Percentiles rank a stretch among this genome's conserved stretches.
phyloP scores from a whole-genome alignment of 2,797 vertebrate genomes.

The Acanthornis magna region DNA sequence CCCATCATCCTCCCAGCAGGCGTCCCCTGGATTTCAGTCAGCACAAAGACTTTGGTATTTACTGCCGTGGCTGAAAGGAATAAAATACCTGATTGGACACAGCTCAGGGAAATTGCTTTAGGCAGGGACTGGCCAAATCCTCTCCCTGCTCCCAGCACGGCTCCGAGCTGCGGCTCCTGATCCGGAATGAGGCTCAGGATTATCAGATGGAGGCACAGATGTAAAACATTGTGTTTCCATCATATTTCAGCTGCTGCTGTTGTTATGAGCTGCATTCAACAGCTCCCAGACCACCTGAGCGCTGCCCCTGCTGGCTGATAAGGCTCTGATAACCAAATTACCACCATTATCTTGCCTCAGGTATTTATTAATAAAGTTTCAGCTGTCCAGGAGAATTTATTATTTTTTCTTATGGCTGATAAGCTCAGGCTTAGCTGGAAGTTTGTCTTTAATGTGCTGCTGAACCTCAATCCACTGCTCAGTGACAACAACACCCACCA shows the following conservation, averaged over 20 bases:
- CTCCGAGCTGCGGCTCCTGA: not conserved
- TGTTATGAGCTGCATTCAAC: not conserved
- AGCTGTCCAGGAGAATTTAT: not conserved
- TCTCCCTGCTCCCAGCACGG: not conserved
- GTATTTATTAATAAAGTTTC: not conserved
- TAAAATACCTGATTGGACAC: not conserved
- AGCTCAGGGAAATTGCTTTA: not conserved
- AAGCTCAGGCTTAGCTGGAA: not conserved
- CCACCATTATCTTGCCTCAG: too few relatives aligned
- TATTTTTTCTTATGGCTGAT: not conserved
- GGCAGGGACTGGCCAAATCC: not conserved
- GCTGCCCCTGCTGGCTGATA: not conserved
- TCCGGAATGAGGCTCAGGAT: not conserved
- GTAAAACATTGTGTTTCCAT: not conserved
- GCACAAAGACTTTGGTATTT: not conserved
- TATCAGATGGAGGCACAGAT: not conserved
- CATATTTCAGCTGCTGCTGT: not conserved
- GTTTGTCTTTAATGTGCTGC: not conserved
- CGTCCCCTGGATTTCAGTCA: rapidly evolving
- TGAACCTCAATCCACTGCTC: not conserved
- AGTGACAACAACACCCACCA: not conserved
- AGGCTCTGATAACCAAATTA: not conserved
- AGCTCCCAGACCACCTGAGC: not conserved
- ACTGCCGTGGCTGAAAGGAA: not conserved
- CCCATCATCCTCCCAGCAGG: slow-evolving; percentile 44